Base-by-base conservation (phyloP, 2,888 invertebrate genomes). In the Steinernema scapterisci region DNA sequence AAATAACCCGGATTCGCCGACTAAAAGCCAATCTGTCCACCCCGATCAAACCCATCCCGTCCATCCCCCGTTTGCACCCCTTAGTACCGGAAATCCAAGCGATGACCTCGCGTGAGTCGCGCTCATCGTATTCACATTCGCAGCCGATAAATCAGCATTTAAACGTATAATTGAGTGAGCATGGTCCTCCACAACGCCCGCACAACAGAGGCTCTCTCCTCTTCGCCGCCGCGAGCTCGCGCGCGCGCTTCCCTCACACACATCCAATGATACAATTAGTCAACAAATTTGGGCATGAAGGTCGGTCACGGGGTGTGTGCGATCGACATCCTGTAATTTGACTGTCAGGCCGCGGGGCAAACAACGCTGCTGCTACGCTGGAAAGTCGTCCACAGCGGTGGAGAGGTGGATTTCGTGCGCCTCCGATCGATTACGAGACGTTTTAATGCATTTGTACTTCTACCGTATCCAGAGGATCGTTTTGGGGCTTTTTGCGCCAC, bases 251-350 rank as follows among this genome's bases (percentile, higher is more conserved):
- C 3, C 54, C 16, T 38, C 38, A 3, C 38, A 3, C 3, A 3
- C 27, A 23, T 27, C 63, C 63, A 63, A 63, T 63, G 63, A 63
- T 63, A 63, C 63, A 63, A 63, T 63, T 63, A 63, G 63, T 63
- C 63, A 63, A 63, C 63, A 63, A 63, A 63, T 63, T 63, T 63
- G 63, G 63, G 63, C 63, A 63, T 63, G 63, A 63, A 63, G 63
- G 63, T 63, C 63, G 63, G 63, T 54, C 54, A 27, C 63, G 63
- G 27, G 13, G 7, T n/a, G 45, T 44, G 48, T 19, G 48, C 31
- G 63, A 6, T 6, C 63, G 63, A 63, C 63, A 63, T 63, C 63
- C 63, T 63, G 63, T 63, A 63, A 63, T 63, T 63, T 63, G 63
- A 63, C 63, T 63, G 63, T 63, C 63, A 63, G n/a, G 63, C 63